Conservation (phyloP, 2,797 vertebrate species). For the Peromyscus attwateri region DNA sequence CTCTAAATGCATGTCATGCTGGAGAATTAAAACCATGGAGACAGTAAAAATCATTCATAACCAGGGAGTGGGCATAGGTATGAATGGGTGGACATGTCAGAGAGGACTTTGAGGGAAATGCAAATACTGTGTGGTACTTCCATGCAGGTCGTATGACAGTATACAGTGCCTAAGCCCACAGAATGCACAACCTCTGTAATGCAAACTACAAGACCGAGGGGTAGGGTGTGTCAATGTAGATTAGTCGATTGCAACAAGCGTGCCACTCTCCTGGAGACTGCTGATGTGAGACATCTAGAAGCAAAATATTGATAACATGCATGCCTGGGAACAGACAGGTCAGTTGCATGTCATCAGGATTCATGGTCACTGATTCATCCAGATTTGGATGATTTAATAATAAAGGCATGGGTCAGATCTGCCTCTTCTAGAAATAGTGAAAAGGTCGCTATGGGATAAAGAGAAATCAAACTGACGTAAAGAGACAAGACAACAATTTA, state of each 20-base stretch:
- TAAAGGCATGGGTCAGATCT: neutral
- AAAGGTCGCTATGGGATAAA: neutral
- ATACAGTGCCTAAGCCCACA: neutral
- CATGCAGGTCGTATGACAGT: neutral
- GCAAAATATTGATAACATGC: neutral
- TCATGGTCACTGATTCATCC: neutral
- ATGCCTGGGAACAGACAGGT: neutral
- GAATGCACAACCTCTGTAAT: no score
- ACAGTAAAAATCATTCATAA: neutral
- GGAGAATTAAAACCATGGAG: neutral
- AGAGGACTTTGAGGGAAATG: neutral
- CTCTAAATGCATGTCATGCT: neutral
- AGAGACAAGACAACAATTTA: neutral
- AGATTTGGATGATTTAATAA: neutral
- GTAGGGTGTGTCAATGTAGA: neutral
- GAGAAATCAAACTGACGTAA: neutral
- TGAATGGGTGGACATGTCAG: no score
- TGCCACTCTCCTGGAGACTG: neutral
- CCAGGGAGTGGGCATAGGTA: neutral
- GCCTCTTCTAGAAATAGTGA: neutral
- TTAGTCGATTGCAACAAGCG: neutral
- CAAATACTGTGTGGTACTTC: neutral
- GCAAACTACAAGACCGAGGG: neutral
- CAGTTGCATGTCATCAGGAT: neutral
- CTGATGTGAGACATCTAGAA: neutral